phyloP scores from a whole-genome alignment of 2,888 invertebrate genomes.

The Parnassius glacialis region DNA sequence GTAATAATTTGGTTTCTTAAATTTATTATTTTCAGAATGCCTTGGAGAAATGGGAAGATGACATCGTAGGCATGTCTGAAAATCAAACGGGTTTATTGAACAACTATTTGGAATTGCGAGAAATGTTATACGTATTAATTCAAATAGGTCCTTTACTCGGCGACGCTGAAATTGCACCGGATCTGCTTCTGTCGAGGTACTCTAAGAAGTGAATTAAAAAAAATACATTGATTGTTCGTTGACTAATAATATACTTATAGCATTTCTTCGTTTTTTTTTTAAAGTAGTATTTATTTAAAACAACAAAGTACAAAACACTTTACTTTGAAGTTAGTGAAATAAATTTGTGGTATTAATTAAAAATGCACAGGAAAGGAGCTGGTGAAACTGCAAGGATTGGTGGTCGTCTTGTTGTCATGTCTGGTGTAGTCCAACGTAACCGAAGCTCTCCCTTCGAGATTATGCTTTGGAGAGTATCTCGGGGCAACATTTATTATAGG shows the following conservation, averaged over 20 bases:
- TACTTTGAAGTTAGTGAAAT: background rate
- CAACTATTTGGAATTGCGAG: slow-evolving; percentile 50
- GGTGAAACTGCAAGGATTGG: slow-evolving; percentile 35
- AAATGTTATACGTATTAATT: slow-evolving; percentile 57
- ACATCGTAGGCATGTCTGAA: slow-evolving; percentile 51
- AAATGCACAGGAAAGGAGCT: slow-evolving; percentile 28
- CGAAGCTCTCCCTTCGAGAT: slow-evolving; percentile 55
- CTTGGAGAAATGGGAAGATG: slow-evolving; percentile 59
- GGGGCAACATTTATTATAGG: slow-evolving; percentile 92
- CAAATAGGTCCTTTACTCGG: slow-evolving; percentile 61
- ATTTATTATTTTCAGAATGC: slow-evolving; percentile 40
- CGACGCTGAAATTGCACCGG: slow-evolving; percentile 43
- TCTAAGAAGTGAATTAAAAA: background rate
- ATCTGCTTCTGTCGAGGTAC: slow-evolving; percentile 37
- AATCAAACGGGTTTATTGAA: slow-evolving; percentile 50
- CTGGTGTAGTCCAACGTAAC: slow-evolving; percentile 56
- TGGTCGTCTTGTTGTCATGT: slow-evolving; percentile 54
- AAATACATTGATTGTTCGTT: no score
- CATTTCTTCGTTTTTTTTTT: background rate
- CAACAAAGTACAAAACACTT: background rate
- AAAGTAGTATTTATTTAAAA: background rate
- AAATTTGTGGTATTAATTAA: background rate
- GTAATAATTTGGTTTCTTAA: no score
- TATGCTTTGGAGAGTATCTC: slow-evolving; percentile 67
- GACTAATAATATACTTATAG: background rate